Evolutionary conservation across 1,140 invertebrate species (phyloP).

Genomic region (Euura saliciscinereae): DNA sequence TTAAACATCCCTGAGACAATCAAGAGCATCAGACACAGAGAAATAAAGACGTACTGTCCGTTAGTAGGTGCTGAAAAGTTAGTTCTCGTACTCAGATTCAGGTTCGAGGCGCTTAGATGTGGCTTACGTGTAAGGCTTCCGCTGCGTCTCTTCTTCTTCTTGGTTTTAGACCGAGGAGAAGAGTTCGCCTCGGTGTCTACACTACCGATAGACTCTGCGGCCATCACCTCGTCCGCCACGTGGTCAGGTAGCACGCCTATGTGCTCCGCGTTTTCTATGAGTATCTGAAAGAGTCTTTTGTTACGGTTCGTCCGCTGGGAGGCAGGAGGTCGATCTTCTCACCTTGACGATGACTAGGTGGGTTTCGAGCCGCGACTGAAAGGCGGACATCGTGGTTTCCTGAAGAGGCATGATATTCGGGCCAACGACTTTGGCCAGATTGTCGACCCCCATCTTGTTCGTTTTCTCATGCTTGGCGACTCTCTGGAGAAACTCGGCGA

Average conservation of each 20-base stretch:
- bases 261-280: slow-evolving; percentile 76
- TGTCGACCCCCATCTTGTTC: slow-evolving; percentile 83
- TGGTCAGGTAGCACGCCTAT: slow-evolving; percentile 75
- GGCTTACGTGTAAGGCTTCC: slow-evolving; percentile 80
- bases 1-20: slow-evolving; percentile 71
- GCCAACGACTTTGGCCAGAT: slow-evolving; percentile 80
- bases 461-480: slow-evolving; percentile 66
- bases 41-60: not conserved
- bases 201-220: slow-evolving; percentile 56
- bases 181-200: slow-evolving; percentile 60
- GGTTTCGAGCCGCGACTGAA: slow-evolving; percentile 66
- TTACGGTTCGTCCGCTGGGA: too few species aligned
- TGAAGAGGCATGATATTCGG: slow-evolving; percentile 83
- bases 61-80: too few species aligned
- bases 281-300: slow-evolving; percentile 62
- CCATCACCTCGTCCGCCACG: slow-evolving; percentile 55
- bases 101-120: slow-evolving; percentile 44
- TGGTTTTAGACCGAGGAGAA: slow-evolving; percentile 56
- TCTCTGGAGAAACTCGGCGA: slow-evolving; percentile 70
- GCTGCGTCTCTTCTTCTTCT: slow-evolving; percentile 78
- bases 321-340: slow-evolving; percentile 8
- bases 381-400: slow-evolving; percentile 63
- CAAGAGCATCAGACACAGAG: slow-evolving; percentile 20
- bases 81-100: slow-evolving; percentile 43
- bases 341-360: slow-evolving; percentile 69